Conservation (phyloP, 2,113 vertebrate genomes). For the Paratilapia polleni region DNA sequence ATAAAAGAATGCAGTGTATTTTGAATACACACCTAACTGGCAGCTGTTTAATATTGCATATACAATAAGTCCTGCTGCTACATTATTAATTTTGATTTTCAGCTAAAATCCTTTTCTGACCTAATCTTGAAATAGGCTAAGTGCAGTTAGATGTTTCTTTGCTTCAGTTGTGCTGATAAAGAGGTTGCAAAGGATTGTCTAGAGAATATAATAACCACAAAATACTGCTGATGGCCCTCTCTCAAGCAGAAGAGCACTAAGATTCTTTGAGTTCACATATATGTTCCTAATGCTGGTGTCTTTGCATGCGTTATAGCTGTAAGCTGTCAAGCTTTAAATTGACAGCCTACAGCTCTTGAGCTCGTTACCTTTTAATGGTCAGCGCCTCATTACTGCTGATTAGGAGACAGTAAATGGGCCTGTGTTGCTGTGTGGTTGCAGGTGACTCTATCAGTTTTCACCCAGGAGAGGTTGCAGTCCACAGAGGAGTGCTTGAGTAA, state of each 20-base stretch:
- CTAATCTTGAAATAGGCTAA: constrained; percentile 35
- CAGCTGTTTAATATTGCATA: constrained; percentile 52
- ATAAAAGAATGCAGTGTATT: constrained; percentile 24
- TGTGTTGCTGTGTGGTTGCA: constrained; percentile 72
- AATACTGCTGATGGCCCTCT: background rate
- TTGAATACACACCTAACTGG: constrained; percentile 41
- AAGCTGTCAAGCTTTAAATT: background rate
- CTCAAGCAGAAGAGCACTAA: background rate
- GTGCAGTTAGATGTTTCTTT: constrained; percentile 50
- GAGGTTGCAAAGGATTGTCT: constrained; percentile 13
- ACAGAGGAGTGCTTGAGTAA: constrained; percentile 82
- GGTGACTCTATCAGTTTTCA: constrained; percentile 87
- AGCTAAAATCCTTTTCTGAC: constrained; percentile 26
- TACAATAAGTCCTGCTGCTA: constrained; percentile 21
- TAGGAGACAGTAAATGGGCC: background rate
- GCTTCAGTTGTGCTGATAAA: constrained; percentile 3
- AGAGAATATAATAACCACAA: constrained; percentile 4
- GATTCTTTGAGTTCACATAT: background rate
- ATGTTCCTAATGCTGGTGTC: background rate
- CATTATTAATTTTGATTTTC: constrained; percentile 56
- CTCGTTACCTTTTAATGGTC: constrained; percentile 13
- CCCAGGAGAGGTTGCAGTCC: constrained; percentile 85
- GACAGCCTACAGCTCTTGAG: background rate
- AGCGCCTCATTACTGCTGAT: background rate
- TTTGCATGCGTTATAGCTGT: background rate